A percentile compares a stretch with the other conserved stretches of the same genome.
phyloP scores from a whole-genome alignment of 2,797 vertebrate species.

The Hirundo rustica region DNA sequence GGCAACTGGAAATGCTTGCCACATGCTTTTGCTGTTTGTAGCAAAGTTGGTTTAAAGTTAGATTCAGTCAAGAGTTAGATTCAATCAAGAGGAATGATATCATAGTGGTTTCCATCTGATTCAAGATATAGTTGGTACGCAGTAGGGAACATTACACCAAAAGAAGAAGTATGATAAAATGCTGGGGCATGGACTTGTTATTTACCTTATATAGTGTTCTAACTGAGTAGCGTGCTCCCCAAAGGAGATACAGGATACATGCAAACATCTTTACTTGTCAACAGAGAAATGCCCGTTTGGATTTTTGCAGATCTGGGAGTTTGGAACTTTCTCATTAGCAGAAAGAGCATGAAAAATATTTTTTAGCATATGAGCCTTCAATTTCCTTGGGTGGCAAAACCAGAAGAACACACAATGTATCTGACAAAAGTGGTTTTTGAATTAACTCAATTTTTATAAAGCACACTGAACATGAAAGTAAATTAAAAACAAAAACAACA shows the following conservation, averaged over 20 bases:
- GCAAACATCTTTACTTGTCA: neutral
- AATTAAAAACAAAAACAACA: neutral
- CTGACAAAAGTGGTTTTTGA: neutral
- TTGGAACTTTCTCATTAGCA: neutral
- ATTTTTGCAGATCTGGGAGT: neutral
- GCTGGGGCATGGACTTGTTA: neutral
- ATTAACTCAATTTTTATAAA: neutral
- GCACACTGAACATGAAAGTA: neutral
- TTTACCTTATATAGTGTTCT: neutral
- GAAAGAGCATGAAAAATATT: neutral
- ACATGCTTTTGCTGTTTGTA: neutral
- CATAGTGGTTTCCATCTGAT: neutral
- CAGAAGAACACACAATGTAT: neutral
- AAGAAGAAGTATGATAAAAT: neutral
- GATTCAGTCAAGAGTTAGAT: neutral
- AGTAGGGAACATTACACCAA: neutral
- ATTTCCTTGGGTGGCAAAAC: neutral
- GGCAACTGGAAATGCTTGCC: neutral
- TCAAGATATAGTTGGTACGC: neutral
- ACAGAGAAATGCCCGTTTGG: neutral
- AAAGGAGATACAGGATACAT: neutral
- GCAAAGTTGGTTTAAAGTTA: neutral
- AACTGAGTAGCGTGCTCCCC: fast-evolving
- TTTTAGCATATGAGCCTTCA: neutral
- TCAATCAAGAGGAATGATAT: neutral